These are phyloP conservation scores for Elysia crispata DNA, from an alignment of 2,888 invertebrate species.

Conservation along the genomic window DNA sequence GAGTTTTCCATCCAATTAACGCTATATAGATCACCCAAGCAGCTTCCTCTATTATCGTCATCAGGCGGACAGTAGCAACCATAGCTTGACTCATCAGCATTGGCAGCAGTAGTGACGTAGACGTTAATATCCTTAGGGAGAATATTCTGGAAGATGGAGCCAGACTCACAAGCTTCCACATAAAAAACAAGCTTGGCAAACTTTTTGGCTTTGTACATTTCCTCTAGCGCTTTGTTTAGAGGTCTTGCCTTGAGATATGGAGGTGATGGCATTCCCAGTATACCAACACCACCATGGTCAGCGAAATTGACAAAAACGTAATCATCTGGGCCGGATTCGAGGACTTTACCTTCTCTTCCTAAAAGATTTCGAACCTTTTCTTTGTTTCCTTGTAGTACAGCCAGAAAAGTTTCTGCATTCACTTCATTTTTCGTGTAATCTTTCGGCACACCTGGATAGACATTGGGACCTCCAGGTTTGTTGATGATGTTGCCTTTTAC, in stretches of 20 bases:
- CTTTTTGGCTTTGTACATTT: constrained; percentile 78
- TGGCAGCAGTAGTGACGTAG: constrained; percentile 82
- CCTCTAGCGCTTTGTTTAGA: constrained; percentile 75
- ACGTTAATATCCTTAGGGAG: constrained; percentile 80
- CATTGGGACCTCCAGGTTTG: constrained; percentile 80
- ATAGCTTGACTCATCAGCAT: constrained; percentile 81
- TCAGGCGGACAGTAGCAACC: constrained; percentile 82
- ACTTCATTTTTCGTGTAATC: constrained; percentile 81
- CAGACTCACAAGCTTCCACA: constrained; percentile 81
- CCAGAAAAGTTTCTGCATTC: constrained; percentile 80
- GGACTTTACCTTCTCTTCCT: constrained; percentile 71
- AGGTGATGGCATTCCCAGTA: constrained; percentile 80
- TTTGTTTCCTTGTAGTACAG: constrained; percentile 80
- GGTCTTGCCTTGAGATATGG: constrained; percentile 75
- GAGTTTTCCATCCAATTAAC: constrained; percentile 83
- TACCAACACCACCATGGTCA: constrained; percentile 82
- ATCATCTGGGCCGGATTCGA: constrained; percentile 80
- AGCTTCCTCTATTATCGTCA: constrained; percentile 79
- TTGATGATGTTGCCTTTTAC: constrained; percentile 81
- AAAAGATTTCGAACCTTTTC: constrained; percentile 20
- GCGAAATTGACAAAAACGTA: constrained; percentile 82
- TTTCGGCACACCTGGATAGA: constrained; percentile 80
- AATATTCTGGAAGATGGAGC: constrained; percentile 81
- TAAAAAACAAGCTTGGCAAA: constrained; percentile 81
- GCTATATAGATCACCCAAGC: constrained; percentile 82